Base-by-base conservation (phyloP, 2,113 vertebrate species). In the Aramus guarauna region DNA sequence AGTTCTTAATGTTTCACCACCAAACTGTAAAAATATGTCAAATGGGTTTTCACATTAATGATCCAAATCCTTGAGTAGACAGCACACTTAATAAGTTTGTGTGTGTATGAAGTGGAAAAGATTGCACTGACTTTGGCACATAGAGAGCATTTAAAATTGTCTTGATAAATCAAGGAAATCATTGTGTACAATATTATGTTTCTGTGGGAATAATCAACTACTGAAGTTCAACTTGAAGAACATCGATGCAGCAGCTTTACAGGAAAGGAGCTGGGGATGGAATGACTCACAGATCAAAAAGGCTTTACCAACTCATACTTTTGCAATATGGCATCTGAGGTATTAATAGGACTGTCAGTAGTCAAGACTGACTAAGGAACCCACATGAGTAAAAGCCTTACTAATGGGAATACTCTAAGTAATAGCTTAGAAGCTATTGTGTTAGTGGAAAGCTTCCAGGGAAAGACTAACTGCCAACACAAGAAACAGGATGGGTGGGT, bases 401-500 rank as follows among this genome's bases (percentile, higher is more conserved):
- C 17, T 77, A 41, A 55, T 17, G 16, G 7, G 11, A 87, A 53
- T 59, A 37, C 3, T 66, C 4, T 16, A 66, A 74, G 32, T 30
- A 50, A 47, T 8, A 12, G 12, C 59, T 89, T 22, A 80, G 59
- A 58, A 92, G 23, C 2, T 59, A 10, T 29, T 52, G 3, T 11
- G 22, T 63, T 79, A 63, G 9, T 12, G n/a, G 17, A 75, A 68
- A 55, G 26, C 6, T 79, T 75, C 52, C 22, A 47, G 60, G 50
- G 17, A 5, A 41, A 69, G 71, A 36, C 2, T 63, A 73, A 37
- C 5, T 36, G 16, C 29, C 67, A 75, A 37, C 27, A 53, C 17
- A 37, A 24, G 9, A 7, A 17, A 5, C 10, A 34, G 9, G 4
- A 12, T 47, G 3, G 9, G 9, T 26, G 17, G 4, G 5, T 27